Evolutionary conservation across 2,797 vertebrate species (phyloP), one percentile per base, ranked within the genome.

Genomic region (Danio albolineatus): DNA sequence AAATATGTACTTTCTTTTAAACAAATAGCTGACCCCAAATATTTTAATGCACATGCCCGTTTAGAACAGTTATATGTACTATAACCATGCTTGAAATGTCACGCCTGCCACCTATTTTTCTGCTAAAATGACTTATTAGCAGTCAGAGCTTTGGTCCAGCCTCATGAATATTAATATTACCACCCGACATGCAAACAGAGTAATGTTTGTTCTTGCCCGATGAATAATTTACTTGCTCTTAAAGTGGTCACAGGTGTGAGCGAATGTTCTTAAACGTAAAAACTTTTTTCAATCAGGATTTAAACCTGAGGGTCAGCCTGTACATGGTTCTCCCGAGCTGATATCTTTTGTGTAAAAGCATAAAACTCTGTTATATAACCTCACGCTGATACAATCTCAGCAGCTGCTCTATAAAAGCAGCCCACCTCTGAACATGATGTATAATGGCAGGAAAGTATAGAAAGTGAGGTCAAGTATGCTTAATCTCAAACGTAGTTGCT

Each of bases 141-240:
- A 78, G 65, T 78, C 76, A 53, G 46, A 70, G 56, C 76, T 71
- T 70, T 6, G 36, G 21, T 56, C 16, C 13, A 2, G 17, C 66
- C 76, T 78, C 76, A 78, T 78, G 66, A 70, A 78, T 78, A 71
- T 78, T 78, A 61, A 78, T 61, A 51, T 70, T 41, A 60, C 36
- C 66, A 78, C 44, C 65, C 56, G 7, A 41, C 66, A 71, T 70
- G 36, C 56, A 71, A 78, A 79, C 84, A 87, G 88, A 89, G 88
- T 90, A 88, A 90, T 88, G 80, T 70, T 61, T 53, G 80, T 87
- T 86, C 87, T 85, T 81, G 87, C 87, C 85, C 85, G 85, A 89
- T 90, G 87, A 90, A 91, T 89, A 87, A 90, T 56, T 78, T 36
- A 78, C 44, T 57, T 46, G 56, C 48, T 57, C 54, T 78, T 41